A percentile compares a stretch with the other conserved stretches of the same genome.
Evolutionary conservation across 2,113 vertebrate genomes (phyloP).

Genomic region (Petroica traversi): DNA sequence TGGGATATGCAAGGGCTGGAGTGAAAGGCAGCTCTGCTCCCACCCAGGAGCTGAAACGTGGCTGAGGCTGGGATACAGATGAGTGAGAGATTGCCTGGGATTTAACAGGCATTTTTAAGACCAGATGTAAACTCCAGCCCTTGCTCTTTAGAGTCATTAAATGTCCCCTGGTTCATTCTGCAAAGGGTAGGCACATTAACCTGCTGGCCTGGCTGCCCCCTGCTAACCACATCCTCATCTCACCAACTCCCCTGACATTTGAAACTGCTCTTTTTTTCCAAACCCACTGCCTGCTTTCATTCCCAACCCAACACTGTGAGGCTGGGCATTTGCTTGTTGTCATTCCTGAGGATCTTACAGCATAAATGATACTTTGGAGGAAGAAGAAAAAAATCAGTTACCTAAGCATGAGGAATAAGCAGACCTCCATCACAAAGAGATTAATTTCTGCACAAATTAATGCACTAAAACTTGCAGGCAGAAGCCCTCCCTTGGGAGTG

Average conservation of each 20-base stretch:
- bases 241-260: conserved; percentile 52
- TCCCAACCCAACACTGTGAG: background rate
- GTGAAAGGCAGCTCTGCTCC: background rate
- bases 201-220: background rate
- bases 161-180: background rate
- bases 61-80: background rate
- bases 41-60: fast-evolving
- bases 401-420: background rate
- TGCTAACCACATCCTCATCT: conserved; percentile 29
- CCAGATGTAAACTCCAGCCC: background rate
- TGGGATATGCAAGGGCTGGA: background rate
- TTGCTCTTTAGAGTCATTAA: background rate
- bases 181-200: conserved; percentile 59
- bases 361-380: background rate
- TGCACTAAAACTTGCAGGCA: background rate
- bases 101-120: background rate
- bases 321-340: background rate
- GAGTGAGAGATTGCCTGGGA: background rate
- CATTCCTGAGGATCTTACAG: background rate
- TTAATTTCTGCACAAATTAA: background rate
- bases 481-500: background rate
- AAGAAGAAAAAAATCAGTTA: background rate
- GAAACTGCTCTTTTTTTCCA: conserved; percentile 11
- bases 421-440: background rate
- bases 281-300: background rate